Evolutionary conservation across 53 echinoderm and acorn worm species (phyloP).

Genomic region (Antedon mediterranea): DNA sequence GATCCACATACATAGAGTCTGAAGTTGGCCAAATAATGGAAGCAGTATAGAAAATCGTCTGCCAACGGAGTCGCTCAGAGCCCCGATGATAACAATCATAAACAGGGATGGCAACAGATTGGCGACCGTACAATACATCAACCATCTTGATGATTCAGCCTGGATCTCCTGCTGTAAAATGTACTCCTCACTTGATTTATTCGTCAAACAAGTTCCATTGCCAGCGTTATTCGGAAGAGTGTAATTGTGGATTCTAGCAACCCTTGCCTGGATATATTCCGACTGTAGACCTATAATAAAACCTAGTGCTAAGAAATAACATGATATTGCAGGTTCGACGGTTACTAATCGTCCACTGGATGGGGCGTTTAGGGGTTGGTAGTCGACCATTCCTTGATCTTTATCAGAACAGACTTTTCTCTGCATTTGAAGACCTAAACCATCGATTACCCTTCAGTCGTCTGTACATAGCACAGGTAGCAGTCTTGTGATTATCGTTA

Average conservation of each 20-base stretch:
- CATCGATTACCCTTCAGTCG: no score
- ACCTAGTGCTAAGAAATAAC: background rate
- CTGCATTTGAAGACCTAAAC: no score
- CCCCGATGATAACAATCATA: conserved; percentile 12
- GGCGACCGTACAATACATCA: conserved; percentile 16
- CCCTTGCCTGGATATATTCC: conserved; percentile 7
- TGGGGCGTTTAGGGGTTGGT: no score
- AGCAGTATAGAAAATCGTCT: conserved; percentile 21
- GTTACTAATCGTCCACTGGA: background rate
- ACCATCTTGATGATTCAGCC: conserved; percentile 20
- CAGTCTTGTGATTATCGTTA: no score
- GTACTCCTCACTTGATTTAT: background rate
- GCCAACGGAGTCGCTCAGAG: conserved; percentile 27
- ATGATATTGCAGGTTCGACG: background rate
- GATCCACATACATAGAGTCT: conserved; percentile 2
- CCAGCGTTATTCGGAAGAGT: background rate
- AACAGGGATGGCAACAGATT: conserved; percentile 3
- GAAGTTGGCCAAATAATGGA: conserved; percentile 3
- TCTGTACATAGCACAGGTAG: no score
- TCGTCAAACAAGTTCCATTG: conserved; percentile 7
- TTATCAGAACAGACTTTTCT: no score
- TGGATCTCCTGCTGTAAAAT: conserved; percentile 13
- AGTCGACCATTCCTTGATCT: no score
- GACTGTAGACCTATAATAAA: background rate
- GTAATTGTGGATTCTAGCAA: conserved; percentile 2